phyloP scores from a whole-genome alignment of 2,113 vertebrate genomes.

The Anguilla japonica region DNA sequence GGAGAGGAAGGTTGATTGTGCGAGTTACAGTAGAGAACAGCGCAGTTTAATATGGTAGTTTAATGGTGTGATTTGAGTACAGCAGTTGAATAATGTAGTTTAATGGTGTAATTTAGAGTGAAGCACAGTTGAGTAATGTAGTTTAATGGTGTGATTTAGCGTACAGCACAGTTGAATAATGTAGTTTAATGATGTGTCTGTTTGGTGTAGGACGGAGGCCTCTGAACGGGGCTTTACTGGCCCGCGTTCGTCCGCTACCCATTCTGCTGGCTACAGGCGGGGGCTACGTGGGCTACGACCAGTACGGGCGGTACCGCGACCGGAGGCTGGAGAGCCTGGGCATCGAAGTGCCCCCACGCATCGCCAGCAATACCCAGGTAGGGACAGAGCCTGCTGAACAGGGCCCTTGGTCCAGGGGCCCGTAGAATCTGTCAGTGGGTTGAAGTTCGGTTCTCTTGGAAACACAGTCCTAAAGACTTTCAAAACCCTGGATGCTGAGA shows the following conservation, averaged over 20 bases:
- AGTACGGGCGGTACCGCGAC: slow-evolving; percentile 75
- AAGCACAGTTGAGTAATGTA: background rate
- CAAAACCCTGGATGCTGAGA: slow-evolving; percentile 42
- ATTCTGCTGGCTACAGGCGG: slow-evolving; percentile 74
- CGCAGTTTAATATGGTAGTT: no score
- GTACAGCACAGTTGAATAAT: background rate
- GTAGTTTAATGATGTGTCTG: background rate
- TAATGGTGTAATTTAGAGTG: background rate
- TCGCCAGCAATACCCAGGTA: slow-evolving; percentile 81
- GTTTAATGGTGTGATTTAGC: background rate
- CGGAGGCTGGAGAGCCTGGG: slow-evolving; percentile 70
- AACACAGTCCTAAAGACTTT: slow-evolving; percentile 5
- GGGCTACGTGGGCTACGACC: slow-evolving; percentile 77
- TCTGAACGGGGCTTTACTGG: slow-evolving; percentile 38
- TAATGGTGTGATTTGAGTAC: no score
- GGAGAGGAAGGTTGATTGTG: no score
- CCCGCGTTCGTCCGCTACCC: slow-evolving; percentile 72
- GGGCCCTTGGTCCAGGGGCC: background rate
- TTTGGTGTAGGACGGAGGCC: background rate
- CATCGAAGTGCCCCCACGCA: slow-evolving; percentile 68
- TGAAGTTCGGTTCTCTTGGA: background rate
- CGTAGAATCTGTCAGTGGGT: background rate
- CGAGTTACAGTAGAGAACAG: no score
- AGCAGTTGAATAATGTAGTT: no score
- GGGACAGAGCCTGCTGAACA: slow-evolving; percentile 31